Base-by-base conservation (phyloP, 2,888 invertebrate species). In the Heteropelma amictum region DNA sequence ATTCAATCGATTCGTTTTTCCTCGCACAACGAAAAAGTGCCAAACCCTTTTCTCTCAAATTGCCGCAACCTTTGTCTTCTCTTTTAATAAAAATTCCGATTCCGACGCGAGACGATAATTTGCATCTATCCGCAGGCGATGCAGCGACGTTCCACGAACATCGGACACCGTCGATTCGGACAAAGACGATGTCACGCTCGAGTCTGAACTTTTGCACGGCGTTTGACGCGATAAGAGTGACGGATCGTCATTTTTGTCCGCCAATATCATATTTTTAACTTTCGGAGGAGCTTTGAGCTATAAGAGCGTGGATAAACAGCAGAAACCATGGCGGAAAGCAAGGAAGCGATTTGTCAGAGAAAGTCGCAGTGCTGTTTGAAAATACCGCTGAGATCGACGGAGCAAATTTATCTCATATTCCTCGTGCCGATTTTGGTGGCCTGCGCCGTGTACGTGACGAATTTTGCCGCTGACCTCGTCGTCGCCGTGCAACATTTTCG, bases 401-500 rank as follows among this genome's bases (percentile, higher is more conserved):
- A 91, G 81, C 90, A 92, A 79, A 90, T 91, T 68, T 88, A 90
- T 80, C 79, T 91, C n/a, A 88, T 91, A 73, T 90, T 91, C 80
- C 85, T 93, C 47, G 83, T 93, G 33, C 93, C 94, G 51, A 89
- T 91, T 2, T 76, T 92, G n/a, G 81, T 92, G 33, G 92, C 93
- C 8, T 91, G 93, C 45, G 76, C 93, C 1, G 87, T 95, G 26
- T 96, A 94, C 81, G 90, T 94, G 33, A 89, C 93, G 2, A 91
- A 95, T 60, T 92, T 94, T 38, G 92, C 93, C 14, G 92, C 92
- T 42, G 95, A 95, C 84, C 85, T 93, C 28, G 92, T 93, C 0
- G 90, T 95, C 1, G 91, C 93, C 56, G 90, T 91, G 75, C 92
- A 93, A 84, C 93, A 95, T 83, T 92, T 92, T 77, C 89, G 89